Conservation (phyloP, 2,113 vertebrate genomes). For the Donacobius atricapilla region DNA sequence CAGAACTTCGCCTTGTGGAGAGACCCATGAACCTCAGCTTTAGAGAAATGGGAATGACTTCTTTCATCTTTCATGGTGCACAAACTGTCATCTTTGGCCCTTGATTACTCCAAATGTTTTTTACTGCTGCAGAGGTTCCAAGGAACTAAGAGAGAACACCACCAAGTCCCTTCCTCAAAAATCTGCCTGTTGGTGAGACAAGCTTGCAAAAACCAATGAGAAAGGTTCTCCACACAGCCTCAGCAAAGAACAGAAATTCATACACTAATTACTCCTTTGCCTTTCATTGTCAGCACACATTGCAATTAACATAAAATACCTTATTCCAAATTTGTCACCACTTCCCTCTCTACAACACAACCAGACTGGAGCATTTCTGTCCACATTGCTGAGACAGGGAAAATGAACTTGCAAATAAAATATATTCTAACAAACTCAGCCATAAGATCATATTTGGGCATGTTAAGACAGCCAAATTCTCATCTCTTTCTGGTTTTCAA, state of each 20-base stretch:
- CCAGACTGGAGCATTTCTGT: neutral
- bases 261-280: neutral
- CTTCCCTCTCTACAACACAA: neutral
- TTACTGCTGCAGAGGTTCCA: neutral
- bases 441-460: neutral
- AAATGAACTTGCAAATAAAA: neutral
- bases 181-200: rapidly evolving
- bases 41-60: rapidly evolving
- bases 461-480: neutral
- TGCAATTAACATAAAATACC: neutral
- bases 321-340: neutral
- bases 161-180: neutral
- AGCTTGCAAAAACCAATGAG: neutral
- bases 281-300: neutral
- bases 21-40: neutral
- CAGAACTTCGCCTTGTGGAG: rapidly evolving
- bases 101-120: neutral
- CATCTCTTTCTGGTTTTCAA: neutral
- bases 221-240: neutral
- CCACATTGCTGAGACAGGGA: neutral
- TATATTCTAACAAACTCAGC: neutral
- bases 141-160: neutral
- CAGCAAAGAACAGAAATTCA: neutral
- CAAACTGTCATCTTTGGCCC: neutral
- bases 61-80: neutral